Conservation (phyloP, 2,797 vertebrate genomes). For the Phrynocephalus forsythii region DNA sequence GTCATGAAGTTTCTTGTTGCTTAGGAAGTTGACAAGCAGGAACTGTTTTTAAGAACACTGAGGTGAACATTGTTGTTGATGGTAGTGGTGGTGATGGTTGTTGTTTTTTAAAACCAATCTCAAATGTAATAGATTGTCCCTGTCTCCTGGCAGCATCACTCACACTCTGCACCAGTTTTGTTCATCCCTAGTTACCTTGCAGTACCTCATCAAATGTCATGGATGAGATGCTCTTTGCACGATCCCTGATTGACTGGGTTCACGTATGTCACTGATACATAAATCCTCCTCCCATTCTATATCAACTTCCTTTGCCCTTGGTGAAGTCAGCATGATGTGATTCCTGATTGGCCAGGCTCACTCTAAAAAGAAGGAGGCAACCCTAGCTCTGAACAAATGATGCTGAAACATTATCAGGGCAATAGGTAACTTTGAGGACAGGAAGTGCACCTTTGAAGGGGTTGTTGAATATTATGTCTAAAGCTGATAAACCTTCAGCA, state of each 20-base stretch:
- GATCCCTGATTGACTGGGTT: neutral
- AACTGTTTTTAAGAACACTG: neutral
- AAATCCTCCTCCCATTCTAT: neutral
- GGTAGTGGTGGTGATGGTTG: no score
- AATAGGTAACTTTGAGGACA: neutral
- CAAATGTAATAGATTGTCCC: neutral
- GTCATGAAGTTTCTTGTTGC: neutral
- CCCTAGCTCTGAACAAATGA: neutral
- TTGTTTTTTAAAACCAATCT: neutral
- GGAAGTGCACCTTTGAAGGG: neutral
- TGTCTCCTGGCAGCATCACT: no score
- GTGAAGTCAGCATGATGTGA: neutral
- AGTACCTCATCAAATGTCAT: neutral
- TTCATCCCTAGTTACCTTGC: neutral
- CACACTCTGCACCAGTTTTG: neutral
- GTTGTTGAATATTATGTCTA: neutral
- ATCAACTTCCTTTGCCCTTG: neutral
- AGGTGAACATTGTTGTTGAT: no score
- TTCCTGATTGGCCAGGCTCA: neutral
- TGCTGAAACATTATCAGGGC: neutral
- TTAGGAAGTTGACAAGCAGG: neutral
- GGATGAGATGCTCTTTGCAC: neutral
- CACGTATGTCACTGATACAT: neutral
- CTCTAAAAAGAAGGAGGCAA: neutral
- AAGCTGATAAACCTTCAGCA: neutral